Conservation (phyloP, 2,113 vertebrate species). For the Mirza zaza region DNA sequence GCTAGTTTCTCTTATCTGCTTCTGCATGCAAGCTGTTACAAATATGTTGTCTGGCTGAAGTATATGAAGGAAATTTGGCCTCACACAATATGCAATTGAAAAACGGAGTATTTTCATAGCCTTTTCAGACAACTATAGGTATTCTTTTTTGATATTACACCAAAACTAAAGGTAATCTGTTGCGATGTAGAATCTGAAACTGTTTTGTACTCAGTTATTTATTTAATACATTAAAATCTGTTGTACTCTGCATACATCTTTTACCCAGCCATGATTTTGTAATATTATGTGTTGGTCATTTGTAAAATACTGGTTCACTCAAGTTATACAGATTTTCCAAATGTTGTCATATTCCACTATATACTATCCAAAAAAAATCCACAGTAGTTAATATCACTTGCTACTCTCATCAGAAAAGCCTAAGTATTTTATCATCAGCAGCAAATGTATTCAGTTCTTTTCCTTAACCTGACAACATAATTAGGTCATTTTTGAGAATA, state of each 20-base stretch:
- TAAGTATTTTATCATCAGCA: neutral
- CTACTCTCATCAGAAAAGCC: neutral
- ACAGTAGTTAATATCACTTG: neutral
- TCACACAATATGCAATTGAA: neutral
- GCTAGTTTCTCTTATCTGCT: constrained; percentile 20
- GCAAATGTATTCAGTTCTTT: neutral
- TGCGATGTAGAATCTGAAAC: constrained; percentile 27
- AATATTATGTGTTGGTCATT: neutral
- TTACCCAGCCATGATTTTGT: neutral
- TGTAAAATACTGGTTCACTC: neutral
- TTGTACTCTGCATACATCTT: neutral
- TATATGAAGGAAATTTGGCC: constrained; percentile 35
- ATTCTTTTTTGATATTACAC: neutral
- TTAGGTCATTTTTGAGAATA: neutral
- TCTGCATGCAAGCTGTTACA: constrained; percentile 2
- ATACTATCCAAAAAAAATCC: neutral
- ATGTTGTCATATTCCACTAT: neutral
- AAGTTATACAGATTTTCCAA: neutral
- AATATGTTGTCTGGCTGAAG: constrained; percentile 12
- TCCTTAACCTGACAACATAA: neutral
- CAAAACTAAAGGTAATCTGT: neutral
- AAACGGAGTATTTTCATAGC: constrained; percentile 3
- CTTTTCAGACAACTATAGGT: neutral
- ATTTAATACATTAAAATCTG: neutral
- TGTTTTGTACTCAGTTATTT: neutral